Base-by-base conservation (phyloP, 2,888 invertebrate species). In the Drosophila multiciliata region DNA sequence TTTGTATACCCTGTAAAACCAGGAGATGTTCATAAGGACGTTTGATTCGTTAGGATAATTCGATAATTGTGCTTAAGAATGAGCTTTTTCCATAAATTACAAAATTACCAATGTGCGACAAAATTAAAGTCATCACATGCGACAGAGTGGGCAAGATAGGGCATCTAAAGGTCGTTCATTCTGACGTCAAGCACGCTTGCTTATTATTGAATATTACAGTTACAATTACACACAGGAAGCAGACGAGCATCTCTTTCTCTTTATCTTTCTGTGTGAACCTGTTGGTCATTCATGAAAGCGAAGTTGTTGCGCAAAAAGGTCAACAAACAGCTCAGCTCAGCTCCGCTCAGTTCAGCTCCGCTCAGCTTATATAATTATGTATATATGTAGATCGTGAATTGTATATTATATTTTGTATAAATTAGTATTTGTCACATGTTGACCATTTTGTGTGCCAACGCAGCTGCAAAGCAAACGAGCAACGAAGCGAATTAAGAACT, bases 281-380 rank as follows among this genome's bases (percentile, higher is more conserved):
- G 83, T 79, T 65, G 66, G 72, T 70, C 83, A 89, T 83, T 83
- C 86, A 83, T 85, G 78, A 87, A 87, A 63, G 58, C 55, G 61
- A 49, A 20, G 40, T 35, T 57, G 55, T 42, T 33, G 15, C 23
- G 2, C 49, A 11, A 60, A 81, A 83, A 87, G 89, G 83, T 83
- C 87, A 83, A 89, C 72, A 87, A 83, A 89, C 82, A 84, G 82
- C 66, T 58, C 82, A 84, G 82, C 66, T 58, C 11, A 40, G 40
- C 32, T 58, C 53, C 40, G 23, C 38, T 38, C 11, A 40, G 40
- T 26, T 40, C 12, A 42, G 40, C 32, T 32, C 33, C 6, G 36
- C 55, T 75, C 42, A 50, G 67, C 64, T 49, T 58, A 40, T n/a
- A 55, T 52, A 45, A 12, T 45, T 69, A 48, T 64, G 62, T 64